Conservation (phyloP, 1,140 invertebrate species). For the Oedothorax gibbosus region DNA sequence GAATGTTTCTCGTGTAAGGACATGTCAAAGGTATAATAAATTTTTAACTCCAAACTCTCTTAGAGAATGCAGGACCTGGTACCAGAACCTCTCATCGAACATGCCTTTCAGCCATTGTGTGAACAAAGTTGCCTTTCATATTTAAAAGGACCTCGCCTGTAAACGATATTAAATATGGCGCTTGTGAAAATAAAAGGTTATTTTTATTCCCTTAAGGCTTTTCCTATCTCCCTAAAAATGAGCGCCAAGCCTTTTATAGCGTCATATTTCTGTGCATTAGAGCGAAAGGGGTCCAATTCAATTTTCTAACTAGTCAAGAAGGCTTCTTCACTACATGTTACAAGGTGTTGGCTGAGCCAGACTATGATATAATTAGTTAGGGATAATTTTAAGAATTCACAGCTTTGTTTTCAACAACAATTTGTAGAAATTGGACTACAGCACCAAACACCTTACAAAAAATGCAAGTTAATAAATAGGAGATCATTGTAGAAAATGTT, state of each 20-base stretch:
- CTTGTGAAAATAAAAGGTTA: background rate
- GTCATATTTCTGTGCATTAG: background rate
- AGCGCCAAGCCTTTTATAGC: slow-evolving; percentile 2
- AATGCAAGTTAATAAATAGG: too few species aligned
- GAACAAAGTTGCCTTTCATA: slow-evolving; percentile 24
- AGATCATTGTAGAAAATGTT: too few species aligned
- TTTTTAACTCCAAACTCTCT: slow-evolving; percentile 9
- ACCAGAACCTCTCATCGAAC: slow-evolving; percentile 2
- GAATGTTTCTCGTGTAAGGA: background rate
- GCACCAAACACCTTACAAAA: too few species aligned
- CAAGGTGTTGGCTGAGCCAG: too few species aligned
- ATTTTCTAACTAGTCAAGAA: too few species aligned
- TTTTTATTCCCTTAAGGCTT: background rate
- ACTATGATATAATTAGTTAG: too few species aligned
- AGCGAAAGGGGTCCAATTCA: too few species aligned
- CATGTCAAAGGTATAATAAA: slow-evolving; percentile 12
- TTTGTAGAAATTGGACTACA: too few species aligned
- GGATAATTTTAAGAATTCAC: too few species aligned
- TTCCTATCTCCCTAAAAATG: slow-evolving; percentile 10
- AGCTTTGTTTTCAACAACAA: too few species aligned
- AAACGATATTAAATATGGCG: slow-evolving; percentile 40
- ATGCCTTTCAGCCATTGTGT: background rate
- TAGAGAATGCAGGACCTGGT: background rate
- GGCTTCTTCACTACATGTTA: too few species aligned
- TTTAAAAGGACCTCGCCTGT: slow-evolving; percentile 30